Percentiles rank a stretch among this genome's conserved stretches.
Evolutionary conservation across 2,888 invertebrate species (phyloP).

Genomic region (Drosophila atroscutellata): DNA sequence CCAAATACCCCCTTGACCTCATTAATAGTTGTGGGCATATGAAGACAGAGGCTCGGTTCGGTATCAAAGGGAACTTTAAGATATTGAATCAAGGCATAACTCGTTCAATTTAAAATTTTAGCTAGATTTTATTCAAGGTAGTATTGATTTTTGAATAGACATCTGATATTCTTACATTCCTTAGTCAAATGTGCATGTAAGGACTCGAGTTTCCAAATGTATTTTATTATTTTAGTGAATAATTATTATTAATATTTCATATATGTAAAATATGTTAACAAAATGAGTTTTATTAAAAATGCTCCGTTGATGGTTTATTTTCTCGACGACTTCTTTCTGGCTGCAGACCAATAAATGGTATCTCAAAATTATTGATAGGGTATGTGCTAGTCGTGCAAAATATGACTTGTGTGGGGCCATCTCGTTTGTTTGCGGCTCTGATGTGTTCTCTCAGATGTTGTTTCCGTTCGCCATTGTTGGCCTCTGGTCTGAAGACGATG

Average conservation of each 20-base stretch:
- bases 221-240: not conserved
- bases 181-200: not conserved
- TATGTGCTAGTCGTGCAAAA: not conserved
- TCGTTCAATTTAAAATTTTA: not conserved
- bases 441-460: conserved; percentile 3
- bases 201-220: not conserved
- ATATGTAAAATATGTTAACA: not conserved
- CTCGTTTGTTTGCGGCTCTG: not conserved
- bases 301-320: not conserved
- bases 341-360: not conserved
- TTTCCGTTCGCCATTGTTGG: conserved; percentile 22
- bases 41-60: not conserved
- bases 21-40: not conserved
- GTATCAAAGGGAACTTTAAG: not conserved
- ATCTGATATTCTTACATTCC: not conserved
- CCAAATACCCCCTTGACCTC: not conserved
- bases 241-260: not conserved
- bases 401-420: not conserved
- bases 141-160: not conserved
- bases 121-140: not conserved
- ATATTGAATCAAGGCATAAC: not conserved
- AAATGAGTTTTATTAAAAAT: too few relatives aligned
- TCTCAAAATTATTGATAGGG: not conserved
- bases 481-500: conserved; percentile 20
- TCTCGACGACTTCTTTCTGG: too few relatives aligned